phyloP scores from a whole-genome alignment of 1,140 invertebrate genomes.

The Cyrtorhinus lividipennis region DNA sequence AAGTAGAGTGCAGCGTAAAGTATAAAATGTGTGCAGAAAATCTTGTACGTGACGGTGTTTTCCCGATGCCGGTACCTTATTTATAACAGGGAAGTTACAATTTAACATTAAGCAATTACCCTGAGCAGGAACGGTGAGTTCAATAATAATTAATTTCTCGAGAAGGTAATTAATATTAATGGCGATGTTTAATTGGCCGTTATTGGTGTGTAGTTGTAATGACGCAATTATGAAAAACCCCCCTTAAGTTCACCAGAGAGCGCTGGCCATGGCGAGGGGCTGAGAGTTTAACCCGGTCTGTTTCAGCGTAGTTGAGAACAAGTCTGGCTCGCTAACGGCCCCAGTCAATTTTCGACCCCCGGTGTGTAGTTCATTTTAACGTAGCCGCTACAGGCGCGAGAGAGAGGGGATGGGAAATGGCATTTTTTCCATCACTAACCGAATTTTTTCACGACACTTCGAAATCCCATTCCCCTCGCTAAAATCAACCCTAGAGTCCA shows the following conservation, averaged over 20 bases:
- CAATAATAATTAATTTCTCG: slow-evolving; percentile 1
- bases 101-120: slow-evolving; percentile 7
- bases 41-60: not conserved
- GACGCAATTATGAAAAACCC: slow-evolving; percentile 1
- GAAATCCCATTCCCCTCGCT: too few species aligned
- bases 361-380: not conserved
- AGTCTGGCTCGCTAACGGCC: not conserved
- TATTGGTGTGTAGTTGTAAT: slow-evolving; percentile 10
- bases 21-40: too few species aligned
- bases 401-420: too few species aligned
- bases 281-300: too few species aligned
- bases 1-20: too few species aligned
- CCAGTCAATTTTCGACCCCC: not conserved
- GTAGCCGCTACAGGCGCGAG: too few species aligned
- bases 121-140: not conserved
- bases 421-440: too few species aligned
- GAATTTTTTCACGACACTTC: too few species aligned
- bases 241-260: not conserved
- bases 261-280: not conserved
- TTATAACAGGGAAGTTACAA: not conserved
- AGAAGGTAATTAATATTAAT: slow-evolving; percentile 6
- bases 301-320: not conserved
- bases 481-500: too few species aligned
- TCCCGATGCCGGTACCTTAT: slow-evolving; percentile 8
- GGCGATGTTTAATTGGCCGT: slow-evolving; percentile 4